These are phyloP conservation scores for Acanthaster planci DNA, from an alignment of 35 echinoderm and acorn worm species.

Conservation along the genomic window DNA sequence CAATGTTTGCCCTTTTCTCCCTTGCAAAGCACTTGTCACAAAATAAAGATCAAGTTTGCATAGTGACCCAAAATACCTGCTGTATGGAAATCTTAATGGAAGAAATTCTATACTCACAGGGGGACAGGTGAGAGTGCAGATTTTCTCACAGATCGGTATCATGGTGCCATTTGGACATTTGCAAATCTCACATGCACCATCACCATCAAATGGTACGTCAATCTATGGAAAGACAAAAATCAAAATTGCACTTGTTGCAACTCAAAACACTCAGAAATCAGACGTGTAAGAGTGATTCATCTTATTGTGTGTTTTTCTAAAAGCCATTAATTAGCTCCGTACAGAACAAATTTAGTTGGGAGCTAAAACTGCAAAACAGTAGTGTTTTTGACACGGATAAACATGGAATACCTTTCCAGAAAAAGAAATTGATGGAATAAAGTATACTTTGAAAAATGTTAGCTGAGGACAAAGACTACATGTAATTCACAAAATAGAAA, in stretches of 20 bases:
- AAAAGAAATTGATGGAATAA: no score
- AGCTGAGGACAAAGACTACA: no score
- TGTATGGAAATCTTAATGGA: neutral
- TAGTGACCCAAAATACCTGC: neutral
- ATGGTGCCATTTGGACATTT: neutral
- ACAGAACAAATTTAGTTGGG: neutral
- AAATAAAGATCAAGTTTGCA: neutral
- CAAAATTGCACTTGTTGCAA: neutral
- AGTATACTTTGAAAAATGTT: no score
- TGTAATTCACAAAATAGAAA: no score
- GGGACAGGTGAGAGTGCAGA: neutral
- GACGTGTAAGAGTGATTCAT: neutral
- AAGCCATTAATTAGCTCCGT: neutral
- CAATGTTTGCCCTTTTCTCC: no score
- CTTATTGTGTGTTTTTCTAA: neutral
- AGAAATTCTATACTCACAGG: neutral
- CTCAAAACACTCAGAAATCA: neutral
- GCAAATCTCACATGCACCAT: neutral
- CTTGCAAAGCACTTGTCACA: no score
- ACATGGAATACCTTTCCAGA: neutral
- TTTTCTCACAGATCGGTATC: constrained; percentile 2
- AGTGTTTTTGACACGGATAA: neutral
- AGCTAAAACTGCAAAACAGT: neutral
- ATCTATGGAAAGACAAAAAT: neutral
- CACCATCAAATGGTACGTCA: neutral